A percentile compares a stretch with the other conserved stretches of the same genome.
Conservation (phyloP, 1,140 invertebrate species). For the Druon quercuslanigerum region DNA sequence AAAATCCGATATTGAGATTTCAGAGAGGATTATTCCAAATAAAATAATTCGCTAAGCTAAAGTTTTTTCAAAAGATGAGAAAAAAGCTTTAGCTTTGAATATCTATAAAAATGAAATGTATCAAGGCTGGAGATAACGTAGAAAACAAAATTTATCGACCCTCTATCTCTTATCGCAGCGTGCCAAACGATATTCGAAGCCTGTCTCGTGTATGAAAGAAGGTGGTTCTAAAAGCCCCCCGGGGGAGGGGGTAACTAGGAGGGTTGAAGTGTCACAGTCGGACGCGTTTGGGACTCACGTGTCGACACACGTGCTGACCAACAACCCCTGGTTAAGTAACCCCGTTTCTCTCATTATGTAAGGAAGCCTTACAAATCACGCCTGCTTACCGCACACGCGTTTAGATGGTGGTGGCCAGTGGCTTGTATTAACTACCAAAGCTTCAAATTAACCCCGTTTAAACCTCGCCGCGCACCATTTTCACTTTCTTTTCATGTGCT, state of each 20-base stretch:
- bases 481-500: too few species aligned
- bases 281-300: constrained; percentile 71
- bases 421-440: constrained; percentile 55
- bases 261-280: constrained; percentile 65
- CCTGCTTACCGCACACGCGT: constrained; percentile 56
- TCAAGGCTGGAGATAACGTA: constrained; percentile 29
- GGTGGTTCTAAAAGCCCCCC: constrained; percentile 41
- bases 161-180: constrained; percentile 37
- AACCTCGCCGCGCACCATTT: too few species aligned
- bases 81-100: too few species aligned
- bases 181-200: constrained; percentile 45
- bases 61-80: constrained; percentile 4
- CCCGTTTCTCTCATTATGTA: constrained; percentile 58
- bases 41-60: too few species aligned
- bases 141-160: constrained; percentile 33
- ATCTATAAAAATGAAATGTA: constrained; percentile 2
- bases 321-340: constrained; percentile 46
- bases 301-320: constrained; percentile 66
- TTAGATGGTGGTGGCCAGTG: constrained; percentile 45
- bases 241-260: constrained; percentile 37
- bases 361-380: constrained; percentile 68
- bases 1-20: too few species aligned
- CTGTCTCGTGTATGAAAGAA: constrained; percentile 39
- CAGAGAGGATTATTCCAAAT: too few species aligned
- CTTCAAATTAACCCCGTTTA: constrained; percentile 55